Conservation (phyloP, 2,797 vertebrate species). For the Champsocephalus gunnari region DNA sequence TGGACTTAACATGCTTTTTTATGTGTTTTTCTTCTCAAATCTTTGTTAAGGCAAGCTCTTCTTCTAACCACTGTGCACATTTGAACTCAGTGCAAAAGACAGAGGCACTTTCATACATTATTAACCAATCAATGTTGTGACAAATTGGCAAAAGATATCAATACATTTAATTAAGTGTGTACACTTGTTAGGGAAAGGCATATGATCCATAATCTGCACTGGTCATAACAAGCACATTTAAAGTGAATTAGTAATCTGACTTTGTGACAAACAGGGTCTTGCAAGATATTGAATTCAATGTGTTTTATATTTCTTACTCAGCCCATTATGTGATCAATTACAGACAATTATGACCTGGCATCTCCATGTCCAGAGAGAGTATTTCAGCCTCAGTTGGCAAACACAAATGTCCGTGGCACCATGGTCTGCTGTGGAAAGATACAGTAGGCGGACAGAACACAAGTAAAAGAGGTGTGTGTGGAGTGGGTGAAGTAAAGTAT, state of each 20-base stretch:
- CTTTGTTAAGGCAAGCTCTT: not conserved
- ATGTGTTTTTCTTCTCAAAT: not conserved
- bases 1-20: not conserved
- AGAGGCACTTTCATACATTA: no score
- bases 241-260: not conserved
- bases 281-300: not conserved
- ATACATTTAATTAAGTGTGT: not conserved
- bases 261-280: not conserved
- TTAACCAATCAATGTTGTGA: no score
- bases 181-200: not conserved
- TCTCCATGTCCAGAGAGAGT: not conserved
- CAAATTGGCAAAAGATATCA: no score
- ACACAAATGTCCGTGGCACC: conserved; percentile 93
- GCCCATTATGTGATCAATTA: not conserved
- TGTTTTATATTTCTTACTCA: not conserved
- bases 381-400: conserved; percentile 94
- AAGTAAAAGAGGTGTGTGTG: conserved; percentile 15
- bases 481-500: conserved; percentile 3
- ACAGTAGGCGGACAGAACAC: conserved; percentile 67
- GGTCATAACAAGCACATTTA: no score
- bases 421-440: conserved; percentile 89
- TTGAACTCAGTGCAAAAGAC: no score
- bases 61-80: not conserved
- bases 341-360: not conserved
- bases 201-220: not conserved